These are phyloP conservation scores for Perodicticus potto DNA, from an alignment of 2,797 vertebrate genomes.

Conservation along the genomic window DNA sequence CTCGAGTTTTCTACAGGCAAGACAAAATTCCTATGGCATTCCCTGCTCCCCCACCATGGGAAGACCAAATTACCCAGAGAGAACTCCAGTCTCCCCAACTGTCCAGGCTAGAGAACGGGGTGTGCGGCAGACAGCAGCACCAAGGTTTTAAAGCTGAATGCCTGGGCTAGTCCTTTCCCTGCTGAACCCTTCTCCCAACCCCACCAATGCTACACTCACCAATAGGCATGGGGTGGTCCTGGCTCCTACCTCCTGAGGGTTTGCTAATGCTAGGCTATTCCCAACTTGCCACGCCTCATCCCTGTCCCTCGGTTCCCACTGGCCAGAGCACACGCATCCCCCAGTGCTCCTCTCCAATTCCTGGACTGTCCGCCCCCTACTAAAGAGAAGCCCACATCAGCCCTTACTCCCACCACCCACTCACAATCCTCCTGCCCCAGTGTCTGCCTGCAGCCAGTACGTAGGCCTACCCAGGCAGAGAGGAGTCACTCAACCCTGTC, in stretches of 20 bases:
- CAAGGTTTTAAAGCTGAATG: neutral
- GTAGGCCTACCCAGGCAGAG: neutral
- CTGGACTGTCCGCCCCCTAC: neutral
- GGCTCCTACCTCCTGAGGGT: neutral
- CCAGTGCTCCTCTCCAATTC: neutral
- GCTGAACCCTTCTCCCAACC: neutral
- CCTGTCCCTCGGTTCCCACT: neutral
- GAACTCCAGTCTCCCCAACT: neutral
- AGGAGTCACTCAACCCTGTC: neutral
- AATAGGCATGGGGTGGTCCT: accelerated
- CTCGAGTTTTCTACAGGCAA: neutral
- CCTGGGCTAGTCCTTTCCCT: accelerated
- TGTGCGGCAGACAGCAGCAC: no score
- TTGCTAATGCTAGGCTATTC: neutral
- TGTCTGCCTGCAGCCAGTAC: neutral
- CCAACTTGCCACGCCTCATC: neutral
- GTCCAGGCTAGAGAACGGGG: neutral
- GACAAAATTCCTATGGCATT: neutral
- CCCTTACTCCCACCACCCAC: neutral
- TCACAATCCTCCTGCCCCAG: no score
- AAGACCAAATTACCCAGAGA: neutral
- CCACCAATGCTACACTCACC: neutral
- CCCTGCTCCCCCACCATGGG: neutral
- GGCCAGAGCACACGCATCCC: neutral
- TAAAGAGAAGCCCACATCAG: neutral